These are phyloP conservation scores for Frieseomelitta varia DNA, from an alignment of 1,140 invertebrate species.

Conservation along the genomic window DNA sequence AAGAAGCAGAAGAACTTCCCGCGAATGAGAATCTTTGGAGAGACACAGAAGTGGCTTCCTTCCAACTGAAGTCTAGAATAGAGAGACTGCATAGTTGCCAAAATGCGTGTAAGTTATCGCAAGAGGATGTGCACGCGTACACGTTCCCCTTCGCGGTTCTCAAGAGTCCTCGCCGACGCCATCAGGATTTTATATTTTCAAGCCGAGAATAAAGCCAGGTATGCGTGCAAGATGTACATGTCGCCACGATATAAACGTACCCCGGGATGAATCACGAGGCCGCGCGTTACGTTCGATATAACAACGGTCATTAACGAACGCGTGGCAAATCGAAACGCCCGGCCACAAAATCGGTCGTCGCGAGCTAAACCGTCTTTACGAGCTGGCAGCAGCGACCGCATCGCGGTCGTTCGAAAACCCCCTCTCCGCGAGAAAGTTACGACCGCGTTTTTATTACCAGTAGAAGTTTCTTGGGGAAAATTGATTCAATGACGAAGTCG, in stretches of 20 bases:
- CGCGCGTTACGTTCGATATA: conserved; percentile 47
- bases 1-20: not conserved
- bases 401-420: conserved; percentile 15
- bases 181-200: not conserved
- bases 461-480: too few species aligned
- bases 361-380: conserved; percentile 47
- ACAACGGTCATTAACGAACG: conserved; percentile 42
- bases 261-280: conserved; percentile 29
- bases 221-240: not conserved
- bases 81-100: not conserved
- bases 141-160: not conserved
- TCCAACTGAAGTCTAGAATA: not conserved
- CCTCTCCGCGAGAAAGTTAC: not conserved
- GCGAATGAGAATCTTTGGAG: too few species aligned
- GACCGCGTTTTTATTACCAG: too few species aligned
- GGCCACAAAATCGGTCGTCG: conserved; percentile 53
- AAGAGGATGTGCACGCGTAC: not conserved
- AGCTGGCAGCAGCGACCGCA: conserved; percentile 35
- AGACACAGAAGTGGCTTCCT: too few species aligned
- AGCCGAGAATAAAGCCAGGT: not conserved
- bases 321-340: conserved; percentile 33
- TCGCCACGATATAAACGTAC: conserved; percentile 31
- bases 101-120: not conserved
- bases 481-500: too few species aligned
- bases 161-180: not conserved